Evolutionary conservation across 2,797 vertebrate species (phyloP).

Genomic region (Centropyge bicolor): DNA sequence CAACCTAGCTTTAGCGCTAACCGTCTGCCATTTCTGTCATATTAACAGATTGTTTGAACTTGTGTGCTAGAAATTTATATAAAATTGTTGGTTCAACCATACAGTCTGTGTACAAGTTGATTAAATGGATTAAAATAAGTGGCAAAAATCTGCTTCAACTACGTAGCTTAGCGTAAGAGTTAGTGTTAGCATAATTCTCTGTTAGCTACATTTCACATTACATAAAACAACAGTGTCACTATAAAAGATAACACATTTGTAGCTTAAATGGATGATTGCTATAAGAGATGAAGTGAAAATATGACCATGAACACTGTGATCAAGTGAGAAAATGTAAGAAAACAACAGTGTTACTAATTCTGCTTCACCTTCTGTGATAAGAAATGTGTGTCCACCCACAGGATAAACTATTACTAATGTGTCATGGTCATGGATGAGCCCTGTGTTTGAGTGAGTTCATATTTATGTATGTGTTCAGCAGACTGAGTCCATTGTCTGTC

Average conservation of each 20-base stretch:
- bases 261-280: background rate
- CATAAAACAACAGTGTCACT: background rate
- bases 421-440: background rate
- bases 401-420: background rate
- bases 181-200: background rate
- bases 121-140: too few species aligned
- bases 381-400: conserved; percentile 2
- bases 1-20: background rate
- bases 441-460: background rate
- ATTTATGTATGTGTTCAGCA: conserved; percentile 9
- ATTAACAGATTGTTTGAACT: background rate
- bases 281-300: background rate
- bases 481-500: conserved; percentile 11
- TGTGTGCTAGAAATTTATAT: background rate
- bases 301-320: background rate
- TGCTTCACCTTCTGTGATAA: background rate
- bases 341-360: background rate
- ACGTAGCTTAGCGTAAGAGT: background rate
- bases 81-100: too few species aligned
- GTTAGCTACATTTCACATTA: background rate
- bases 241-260: background rate
- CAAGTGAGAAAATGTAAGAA: background rate
- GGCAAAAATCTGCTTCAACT: background rate
- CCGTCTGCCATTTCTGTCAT: background rate
- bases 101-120: too few species aligned